Base-by-base conservation (phyloP, 2,888 invertebrate species). In the Lycocerus yunnanus region DNA sequence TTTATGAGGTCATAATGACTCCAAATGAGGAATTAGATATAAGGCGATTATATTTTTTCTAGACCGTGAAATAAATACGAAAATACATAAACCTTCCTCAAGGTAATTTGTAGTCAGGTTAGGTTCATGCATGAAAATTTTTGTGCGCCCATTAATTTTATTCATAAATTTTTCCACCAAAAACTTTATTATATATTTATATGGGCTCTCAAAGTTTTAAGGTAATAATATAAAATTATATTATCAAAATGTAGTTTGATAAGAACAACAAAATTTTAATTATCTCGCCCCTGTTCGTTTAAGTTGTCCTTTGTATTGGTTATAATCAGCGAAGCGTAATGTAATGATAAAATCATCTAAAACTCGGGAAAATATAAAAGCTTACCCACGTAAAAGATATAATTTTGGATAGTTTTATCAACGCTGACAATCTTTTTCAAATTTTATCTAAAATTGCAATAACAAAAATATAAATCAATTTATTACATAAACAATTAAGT, bases 311-410 rank as follows among this genome's bases (percentile, higher is more conserved):
- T 68, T 68, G 68, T 60, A 67, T n/a, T 71, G 43, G 72, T 70
- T 61, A 69, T 69, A 66, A 73, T 66, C 73, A 69, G 58, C 65
- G 24, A 69, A 60, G 70, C 70, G 74, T 66, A 27, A 18, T 70
- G 67, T 58, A 70, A 58, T 60, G 74, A 74, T 74, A 71, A 74
- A 74, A 74, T 74, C 74, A 65, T 66, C 68, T 65, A 59, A 71
- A 71, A 8, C 68, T 71, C 74, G 21, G 43, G 71, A 65, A 69
- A 43, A 71, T 66, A 65, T 65, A 66, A 58, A 65, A 66, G 68
- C 65, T 74, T 20, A 59, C 16, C 66, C 20, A 63, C 61, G 61
- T 20, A 63, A 63, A 20, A 63, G 61, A 63, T 20, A 63, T 63
- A 63, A 63, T 63, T 63, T 63, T 16, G 61, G 61, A 18, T n/a